phyloP scores from a whole-genome alignment of 2,888 invertebrate genomes.

The Plusia festucae region DNA sequence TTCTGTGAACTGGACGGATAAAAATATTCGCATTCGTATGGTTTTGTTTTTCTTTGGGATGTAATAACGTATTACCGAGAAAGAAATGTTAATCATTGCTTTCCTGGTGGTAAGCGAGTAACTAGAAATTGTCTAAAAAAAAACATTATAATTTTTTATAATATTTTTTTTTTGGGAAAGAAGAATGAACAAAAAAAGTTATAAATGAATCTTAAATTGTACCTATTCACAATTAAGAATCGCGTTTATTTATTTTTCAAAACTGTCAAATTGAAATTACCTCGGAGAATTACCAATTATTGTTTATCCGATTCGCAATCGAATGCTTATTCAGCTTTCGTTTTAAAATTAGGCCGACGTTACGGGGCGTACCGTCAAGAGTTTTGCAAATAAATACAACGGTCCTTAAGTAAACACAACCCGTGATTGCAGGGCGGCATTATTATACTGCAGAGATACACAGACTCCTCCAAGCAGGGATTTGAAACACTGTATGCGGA shows the following conservation, averaged over 20 bases:
- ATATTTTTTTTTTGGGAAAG: no score
- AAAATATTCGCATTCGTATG: background rate
- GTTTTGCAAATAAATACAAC: conserved; percentile 83
- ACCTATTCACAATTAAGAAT: no score
- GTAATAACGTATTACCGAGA: background rate
- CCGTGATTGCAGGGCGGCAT: conserved; percentile 71
- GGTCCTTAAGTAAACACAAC: conserved; percentile 76
- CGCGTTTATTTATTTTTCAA: no score
- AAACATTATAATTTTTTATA: no score
- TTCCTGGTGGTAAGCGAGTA: background rate
- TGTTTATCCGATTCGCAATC: conserved; percentile 76
- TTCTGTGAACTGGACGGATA: background rate
- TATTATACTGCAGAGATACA: conserved; percentile 48
- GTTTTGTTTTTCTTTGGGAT: background rate
- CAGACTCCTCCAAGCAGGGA: conserved; percentile 25
- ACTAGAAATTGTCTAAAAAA: background rate
- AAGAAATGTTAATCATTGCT: background rate
- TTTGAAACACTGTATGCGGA: conserved; percentile 50
- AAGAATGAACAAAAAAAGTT: no score
- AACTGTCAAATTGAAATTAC: background rate
- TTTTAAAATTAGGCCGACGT: conserved; percentile 78
- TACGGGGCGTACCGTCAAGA: conserved; percentile 75
- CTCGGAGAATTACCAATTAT: conserved; percentile 58
- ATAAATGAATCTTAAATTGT: no score
- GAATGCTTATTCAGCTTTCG: conserved; percentile 80